Conservation (phyloP, 2,888 invertebrate species). For the Brachynemurus nebulosus region DNA sequence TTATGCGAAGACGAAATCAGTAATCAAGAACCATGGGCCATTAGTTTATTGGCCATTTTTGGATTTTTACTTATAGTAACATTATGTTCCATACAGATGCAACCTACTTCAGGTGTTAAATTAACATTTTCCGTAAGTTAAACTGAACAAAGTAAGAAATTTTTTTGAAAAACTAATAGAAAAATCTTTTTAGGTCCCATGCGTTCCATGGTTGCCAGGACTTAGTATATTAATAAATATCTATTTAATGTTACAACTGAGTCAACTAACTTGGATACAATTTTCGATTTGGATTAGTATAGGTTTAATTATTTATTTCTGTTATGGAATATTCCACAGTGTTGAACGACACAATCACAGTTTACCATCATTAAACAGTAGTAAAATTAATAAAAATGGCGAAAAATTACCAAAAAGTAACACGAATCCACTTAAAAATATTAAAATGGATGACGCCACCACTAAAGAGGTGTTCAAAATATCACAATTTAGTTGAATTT, state of each 20-base stretch:
- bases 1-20: slow-evolving; percentile 26
- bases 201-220: slow-evolving; percentile 70
- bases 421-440: background rate
- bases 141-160: background rate
- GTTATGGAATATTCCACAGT: background rate
- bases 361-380: background rate
- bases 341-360: background rate
- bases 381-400: background rate
- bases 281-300: slow-evolving; percentile 66
- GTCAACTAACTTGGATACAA: slow-evolving; percentile 64
- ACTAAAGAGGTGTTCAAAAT: background rate
- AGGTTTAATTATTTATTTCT: slow-evolving; percentile 1
- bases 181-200: slow-evolving; percentile 49
- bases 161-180: background rate
- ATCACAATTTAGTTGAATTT: background rate
- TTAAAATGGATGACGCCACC: background rate
- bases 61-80: slow-evolving; percentile 28
- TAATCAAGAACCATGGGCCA: slow-evolving; percentile 27
- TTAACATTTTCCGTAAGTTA: slow-evolving; percentile 45
- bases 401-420: background rate
- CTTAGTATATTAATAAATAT: slow-evolving; percentile 71
- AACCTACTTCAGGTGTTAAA: slow-evolving; percentile 46
- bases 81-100: slow-evolving; percentile 39
- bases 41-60: slow-evolving; percentile 26
- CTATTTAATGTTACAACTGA: slow-evolving; percentile 72